These are phyloP conservation scores for Drosophila austrosaltans DNA, from an alignment of 2,888 invertebrate genomes.

Conservation along the genomic window DNA sequence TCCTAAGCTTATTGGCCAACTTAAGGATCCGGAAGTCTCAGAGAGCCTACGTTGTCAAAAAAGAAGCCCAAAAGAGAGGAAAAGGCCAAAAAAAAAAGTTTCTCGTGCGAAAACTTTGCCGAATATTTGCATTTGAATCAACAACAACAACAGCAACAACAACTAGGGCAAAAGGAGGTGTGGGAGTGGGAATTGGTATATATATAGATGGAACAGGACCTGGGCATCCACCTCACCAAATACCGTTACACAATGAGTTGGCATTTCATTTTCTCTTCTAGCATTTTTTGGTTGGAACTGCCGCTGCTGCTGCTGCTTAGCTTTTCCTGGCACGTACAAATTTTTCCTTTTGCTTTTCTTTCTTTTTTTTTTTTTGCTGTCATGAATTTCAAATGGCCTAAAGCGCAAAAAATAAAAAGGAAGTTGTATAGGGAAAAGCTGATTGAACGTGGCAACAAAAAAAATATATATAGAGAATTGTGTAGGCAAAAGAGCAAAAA, in stretches of 20 bases:
- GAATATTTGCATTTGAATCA: constrained; percentile 73
- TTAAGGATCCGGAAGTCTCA: constrained; percentile 63
- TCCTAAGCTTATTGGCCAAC: constrained; percentile 64
- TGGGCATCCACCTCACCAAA: constrained; percentile 13
- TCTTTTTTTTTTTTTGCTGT: constrained; percentile 42
- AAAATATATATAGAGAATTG: background rate
- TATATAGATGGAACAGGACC: background rate
- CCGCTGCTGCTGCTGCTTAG: constrained; percentile 67
- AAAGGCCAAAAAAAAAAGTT: constrained; percentile 47
- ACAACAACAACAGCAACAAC: constrained; percentile 37
- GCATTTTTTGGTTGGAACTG: constrained; percentile 26
- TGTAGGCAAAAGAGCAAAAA: constrained; percentile 28
- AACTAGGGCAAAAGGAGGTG: background rate
- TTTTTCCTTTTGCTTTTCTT: constrained; percentile 24
- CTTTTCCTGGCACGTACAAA: constrained; percentile 73
- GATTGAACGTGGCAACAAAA: constrained; percentile 62
- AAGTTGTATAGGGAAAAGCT: constrained; percentile 39
- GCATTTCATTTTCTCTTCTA: constrained; percentile 45
- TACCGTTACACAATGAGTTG: constrained; percentile 55
- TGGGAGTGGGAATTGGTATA: background rate
- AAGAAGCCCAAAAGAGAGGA: background rate
- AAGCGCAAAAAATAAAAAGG: constrained; percentile 36
- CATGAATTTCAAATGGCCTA: constrained; percentile 72
- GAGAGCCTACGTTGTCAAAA: constrained; percentile 61
- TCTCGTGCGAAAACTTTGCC: constrained; percentile 71